Percentiles rank a stretch among this genome's conserved stretches.
These are phyloP conservation scores for Erpornis zantholeuca DNA, from an alignment of 2,113 vertebrate species.

Conservation along the genomic window DNA sequence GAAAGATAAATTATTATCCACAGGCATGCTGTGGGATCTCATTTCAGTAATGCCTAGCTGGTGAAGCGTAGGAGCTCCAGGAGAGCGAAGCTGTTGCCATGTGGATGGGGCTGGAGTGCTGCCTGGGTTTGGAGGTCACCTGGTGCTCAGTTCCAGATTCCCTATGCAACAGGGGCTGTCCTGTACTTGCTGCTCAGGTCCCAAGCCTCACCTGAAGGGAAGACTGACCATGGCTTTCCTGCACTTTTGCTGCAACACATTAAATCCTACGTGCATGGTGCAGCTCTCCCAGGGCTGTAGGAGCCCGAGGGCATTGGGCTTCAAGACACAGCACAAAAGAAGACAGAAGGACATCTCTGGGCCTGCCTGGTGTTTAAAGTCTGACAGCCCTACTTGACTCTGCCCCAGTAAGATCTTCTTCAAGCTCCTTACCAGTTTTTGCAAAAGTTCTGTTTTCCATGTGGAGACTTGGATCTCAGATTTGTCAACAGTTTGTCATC, in stretches of 20 bases:
- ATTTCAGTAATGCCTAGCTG: background rate
- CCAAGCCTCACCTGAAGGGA: background rate
- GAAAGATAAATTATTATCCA: background rate
- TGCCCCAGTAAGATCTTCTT: background rate
- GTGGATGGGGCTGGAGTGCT: background rate
- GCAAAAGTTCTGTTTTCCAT: background rate
- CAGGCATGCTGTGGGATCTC: background rate
- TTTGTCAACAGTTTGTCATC: background rate
- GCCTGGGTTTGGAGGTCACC: fast-evolving
- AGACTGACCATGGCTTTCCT: background rate
- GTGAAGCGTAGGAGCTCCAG: background rate
- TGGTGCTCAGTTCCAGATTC: background rate
- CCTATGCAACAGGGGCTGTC: background rate
- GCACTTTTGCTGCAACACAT: background rate
- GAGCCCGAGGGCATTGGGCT: background rate
- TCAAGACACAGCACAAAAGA: background rate
- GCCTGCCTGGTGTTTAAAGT: background rate
- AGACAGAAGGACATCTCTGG: background rate
- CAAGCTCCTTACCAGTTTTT: background rate
- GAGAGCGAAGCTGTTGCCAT: background rate
- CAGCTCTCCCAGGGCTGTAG: background rate
- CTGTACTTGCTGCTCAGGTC: background rate
- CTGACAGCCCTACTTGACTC: background rate
- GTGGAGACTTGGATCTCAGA: background rate
- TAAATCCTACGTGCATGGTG: fast-evolving